Evolutionary conservation across 2,888 invertebrate genomes (phyloP), one percentile per base, ranked within the genome.

Genomic region (Eupsilia transversa): DNA sequence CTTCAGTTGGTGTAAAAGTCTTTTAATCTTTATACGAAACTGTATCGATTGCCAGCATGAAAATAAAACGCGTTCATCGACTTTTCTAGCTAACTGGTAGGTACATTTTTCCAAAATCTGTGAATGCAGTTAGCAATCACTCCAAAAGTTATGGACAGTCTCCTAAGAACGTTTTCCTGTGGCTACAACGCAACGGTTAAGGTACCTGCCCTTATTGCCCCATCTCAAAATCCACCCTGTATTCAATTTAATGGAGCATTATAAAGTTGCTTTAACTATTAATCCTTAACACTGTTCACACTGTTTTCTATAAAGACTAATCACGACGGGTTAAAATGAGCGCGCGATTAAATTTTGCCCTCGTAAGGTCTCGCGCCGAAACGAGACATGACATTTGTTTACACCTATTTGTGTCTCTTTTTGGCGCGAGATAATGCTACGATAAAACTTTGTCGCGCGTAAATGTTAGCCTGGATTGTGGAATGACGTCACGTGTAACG

Each of bases 281-380:
- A 67, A 67, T 67, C 10, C 6, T 69, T 54, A 63, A 74, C 33
- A 59, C 57, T 73, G 54, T 72, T 89, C 87, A 88, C 87, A 80
- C 87, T 84, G 85, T 86, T 88, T 87, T 87, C 63, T 81, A 85
- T 84, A 75, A 69, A 82, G 60, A 60, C 27, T n/a, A 59, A 23
- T 65, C 43, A 35, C 2, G 9, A 30, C 46, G 17, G 54, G 33
- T 72, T 76, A 61, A 61, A 33, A 49, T n/a, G 27, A 63, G 33
- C 61, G 54, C n/a, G 23, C 41, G 54, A 49, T 14, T 7, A 41
- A 33, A 61, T 72, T 72, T 56, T 56, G 5, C 14, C 27, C 1
- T 61, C 23, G 60, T 33, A 49, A 27, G 14, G 46, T 72, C 23
- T 61, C 14, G 30, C 9, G 4, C 14, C 54, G 4, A 54, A 71